Evolutionary conservation across 35 echinoderm and acorn worm genomes (phyloP), one percentile per base, ranked within the genome.

Genomic region (Eucidaris tribuloides): DNA sequence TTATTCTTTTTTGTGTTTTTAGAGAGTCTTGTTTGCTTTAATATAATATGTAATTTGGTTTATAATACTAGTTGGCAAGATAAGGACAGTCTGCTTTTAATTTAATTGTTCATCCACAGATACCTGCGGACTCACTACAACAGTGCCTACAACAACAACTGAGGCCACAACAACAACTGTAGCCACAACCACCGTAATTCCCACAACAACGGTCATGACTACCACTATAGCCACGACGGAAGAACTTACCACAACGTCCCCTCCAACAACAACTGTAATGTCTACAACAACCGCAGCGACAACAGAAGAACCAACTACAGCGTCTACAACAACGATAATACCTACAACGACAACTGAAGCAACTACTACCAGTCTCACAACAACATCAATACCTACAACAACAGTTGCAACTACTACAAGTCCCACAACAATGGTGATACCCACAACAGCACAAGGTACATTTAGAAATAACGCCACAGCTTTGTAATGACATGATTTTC

Each of bases 271-370:
- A 30, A 18, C 78, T 31, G 17, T 46, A 61, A 32, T 22, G 29
- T 62, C 57, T 5, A 32, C 58, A 38, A n/a, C 55, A 37, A 54
- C 35, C 13, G 60, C 58, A 18, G 43, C 81, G 23, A 65, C 79
- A 34, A 33, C 13, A 37, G 45, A 27, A 82, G 22, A 39, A 83
- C 35, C 60, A 19, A 83, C 81, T 45, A 59, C 58, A 40, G 81
- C 58, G 60, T 31, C n/a, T 11, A 35, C 33, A 7, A 13, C 45
- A 2, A 70, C 64, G 19, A 30, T 42, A 48, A 71, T 37, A 28
- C 17, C 43, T 22, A 59, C 24, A 49, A 44, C 61, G 18, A 66
- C 65, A 25, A 9, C 63, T 28, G 25, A 9, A 14, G 63, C n/a
- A 68, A 35, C 63, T 11, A 68, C 63, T 68, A 9, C 27, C 9